Conservation (phyloP, 1,140 invertebrate species). For the Luehdorfia chinensis region DNA sequence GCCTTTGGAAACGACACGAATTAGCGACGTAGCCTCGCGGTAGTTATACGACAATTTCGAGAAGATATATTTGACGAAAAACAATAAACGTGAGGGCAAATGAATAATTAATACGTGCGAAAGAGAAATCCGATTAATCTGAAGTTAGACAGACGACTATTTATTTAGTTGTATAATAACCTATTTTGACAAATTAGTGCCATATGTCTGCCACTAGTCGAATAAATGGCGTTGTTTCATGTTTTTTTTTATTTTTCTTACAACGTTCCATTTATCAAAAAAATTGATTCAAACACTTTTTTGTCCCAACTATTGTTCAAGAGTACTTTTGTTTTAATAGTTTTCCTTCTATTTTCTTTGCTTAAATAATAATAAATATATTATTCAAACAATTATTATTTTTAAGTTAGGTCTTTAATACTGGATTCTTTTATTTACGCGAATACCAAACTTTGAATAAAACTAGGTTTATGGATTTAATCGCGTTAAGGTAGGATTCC, state of each 20-base stretch:
- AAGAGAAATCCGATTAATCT: conserved; percentile 40
- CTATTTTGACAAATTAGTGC: conserved; percentile 73
- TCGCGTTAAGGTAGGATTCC: no score
- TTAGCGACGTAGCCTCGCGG: conserved; percentile 65
- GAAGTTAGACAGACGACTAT: conserved; percentile 24
- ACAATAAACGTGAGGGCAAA: conserved; percentile 23
- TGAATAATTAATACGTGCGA: conserved; percentile 23
- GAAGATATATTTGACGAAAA: conserved; percentile 34
- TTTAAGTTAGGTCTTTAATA: no score
- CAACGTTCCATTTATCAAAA: conserved; percentile 27
- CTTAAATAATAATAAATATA: no score
- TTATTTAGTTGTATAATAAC: conserved; percentile 50
- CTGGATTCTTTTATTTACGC: no score
- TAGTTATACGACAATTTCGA: conserved; percentile 33
- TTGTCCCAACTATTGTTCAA: no score
- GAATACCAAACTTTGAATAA: no score
- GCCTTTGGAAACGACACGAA: conserved; percentile 49
- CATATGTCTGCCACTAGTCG: conserved; percentile 58
- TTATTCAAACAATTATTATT: no score
- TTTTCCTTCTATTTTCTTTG: no score
- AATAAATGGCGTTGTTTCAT: conserved; percentile 46
- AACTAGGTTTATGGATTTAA: no score
- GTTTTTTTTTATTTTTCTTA: conserved; percentile 30
- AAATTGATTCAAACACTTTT: no score
- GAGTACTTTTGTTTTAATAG: no score